Conservation (phyloP, 2,888 invertebrate genomes). For the Kryphioiulus occultus region DNA sequence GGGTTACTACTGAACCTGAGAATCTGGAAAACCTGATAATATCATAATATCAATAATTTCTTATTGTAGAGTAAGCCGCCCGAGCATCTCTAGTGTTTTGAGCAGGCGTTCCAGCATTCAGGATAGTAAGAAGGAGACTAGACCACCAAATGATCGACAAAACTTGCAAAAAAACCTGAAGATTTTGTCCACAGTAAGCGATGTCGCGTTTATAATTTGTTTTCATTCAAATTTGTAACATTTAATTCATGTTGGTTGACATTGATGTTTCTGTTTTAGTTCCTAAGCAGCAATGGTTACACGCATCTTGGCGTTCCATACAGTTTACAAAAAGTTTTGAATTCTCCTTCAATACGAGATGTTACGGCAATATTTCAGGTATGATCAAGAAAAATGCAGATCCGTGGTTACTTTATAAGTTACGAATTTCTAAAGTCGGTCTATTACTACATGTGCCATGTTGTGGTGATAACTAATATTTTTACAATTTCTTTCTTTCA, state of each 20-base stretch:
- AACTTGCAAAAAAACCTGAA: neutral
- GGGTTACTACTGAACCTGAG: too few species aligned
- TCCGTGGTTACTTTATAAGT: too few species aligned
- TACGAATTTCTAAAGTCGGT: too few species aligned
- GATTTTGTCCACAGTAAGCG: neutral
- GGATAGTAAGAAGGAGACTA: conserved; percentile 33
- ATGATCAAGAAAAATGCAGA: neutral
- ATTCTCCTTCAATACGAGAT: neutral
- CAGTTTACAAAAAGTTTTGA: neutral
- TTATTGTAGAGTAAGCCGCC: neutral
- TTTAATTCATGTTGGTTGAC: neutral
- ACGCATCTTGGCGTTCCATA: neutral
- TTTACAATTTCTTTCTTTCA: neutral
- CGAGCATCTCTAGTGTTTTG: neutral
- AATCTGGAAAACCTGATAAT: too few species aligned
- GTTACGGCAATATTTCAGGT: neutral
- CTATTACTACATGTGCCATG: too few species aligned
- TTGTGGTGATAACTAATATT: too few species aligned
- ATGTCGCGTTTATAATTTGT: neutral
- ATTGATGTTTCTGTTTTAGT: neutral
- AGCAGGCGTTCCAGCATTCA: conserved; percentile 20
- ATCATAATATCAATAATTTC: neutral
- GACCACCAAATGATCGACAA: neutral
- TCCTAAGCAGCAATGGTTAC: neutral
- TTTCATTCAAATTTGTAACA: neutral